Conservation (phyloP, 2,797 vertebrate genomes). For the Cephalopachus bancanus region DNA sequence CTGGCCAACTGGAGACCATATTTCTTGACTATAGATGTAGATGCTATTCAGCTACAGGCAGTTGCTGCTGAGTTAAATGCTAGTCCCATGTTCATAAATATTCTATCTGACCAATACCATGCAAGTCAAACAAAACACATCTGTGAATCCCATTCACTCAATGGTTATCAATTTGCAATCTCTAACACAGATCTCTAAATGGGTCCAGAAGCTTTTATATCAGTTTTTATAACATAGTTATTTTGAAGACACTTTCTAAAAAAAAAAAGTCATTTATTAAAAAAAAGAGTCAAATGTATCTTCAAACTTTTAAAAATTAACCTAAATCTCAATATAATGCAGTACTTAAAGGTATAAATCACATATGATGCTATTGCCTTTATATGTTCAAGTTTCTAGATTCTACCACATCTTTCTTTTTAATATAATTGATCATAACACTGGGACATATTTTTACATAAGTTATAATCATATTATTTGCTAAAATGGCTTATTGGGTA, state of each 20-base stretch:
- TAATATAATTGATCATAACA: neutral
- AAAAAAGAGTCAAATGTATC: neutral
- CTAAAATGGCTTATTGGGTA: constrained; percentile 15
- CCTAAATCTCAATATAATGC: neutral
- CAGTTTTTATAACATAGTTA: neutral
- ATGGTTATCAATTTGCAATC: neutral
- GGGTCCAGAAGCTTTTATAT: neutral
- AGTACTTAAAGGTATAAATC: neutral
- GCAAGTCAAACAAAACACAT: neutral
- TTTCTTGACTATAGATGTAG: neutral
- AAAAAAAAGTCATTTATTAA: neutral
- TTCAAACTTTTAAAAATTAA: constrained; percentile 26
- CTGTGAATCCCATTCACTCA: constrained; percentile 6
- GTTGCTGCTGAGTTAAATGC: neutral
- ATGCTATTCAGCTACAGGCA: neutral
- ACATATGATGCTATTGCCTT: neutral
- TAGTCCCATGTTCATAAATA: neutral
- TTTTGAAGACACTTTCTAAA: neutral
- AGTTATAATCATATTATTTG: neutral
- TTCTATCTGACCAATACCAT: neutral
- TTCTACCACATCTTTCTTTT: constrained; percentile 37
- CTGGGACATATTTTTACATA: neutral
- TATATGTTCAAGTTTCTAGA: neutral
- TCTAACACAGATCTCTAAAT: constrained; percentile 40
- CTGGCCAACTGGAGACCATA: neutral